These are phyloP conservation scores for Acestrorhynchus altus DNA, from an alignment of 2,797 vertebrate genomes.

Conservation along the genomic window DNA sequence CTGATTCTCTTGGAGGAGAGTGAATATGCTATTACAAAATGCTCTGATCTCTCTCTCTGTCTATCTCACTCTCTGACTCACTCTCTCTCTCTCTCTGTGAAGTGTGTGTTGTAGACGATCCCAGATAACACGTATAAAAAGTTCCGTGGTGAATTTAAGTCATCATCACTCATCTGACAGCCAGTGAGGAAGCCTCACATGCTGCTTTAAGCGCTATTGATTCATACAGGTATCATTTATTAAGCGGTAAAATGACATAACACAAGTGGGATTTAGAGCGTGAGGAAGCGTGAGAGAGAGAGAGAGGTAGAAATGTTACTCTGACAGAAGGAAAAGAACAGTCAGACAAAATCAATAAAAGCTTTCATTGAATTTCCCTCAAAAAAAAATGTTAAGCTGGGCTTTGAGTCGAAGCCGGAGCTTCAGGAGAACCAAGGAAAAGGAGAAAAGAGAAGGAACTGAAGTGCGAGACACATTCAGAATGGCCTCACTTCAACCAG, in stretches of 20 bases:
- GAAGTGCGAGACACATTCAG: slow-evolving; percentile 30
- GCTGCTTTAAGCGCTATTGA: background rate
- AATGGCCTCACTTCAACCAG: no score
- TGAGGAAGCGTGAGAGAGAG: no score
- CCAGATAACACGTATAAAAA: no score
- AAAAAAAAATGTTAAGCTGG: slow-evolving; percentile 35
- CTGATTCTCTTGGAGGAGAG: slow-evolving; percentile 20
- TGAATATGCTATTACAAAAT: slow-evolving; percentile 25
- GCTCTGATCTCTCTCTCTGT: background rate
- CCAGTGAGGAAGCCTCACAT: no score
- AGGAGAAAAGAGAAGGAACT: background rate
- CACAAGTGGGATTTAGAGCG: slow-evolving; percentile 70
- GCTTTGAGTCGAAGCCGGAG: slow-evolving; percentile 35
- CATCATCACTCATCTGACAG: no score
- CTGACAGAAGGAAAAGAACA: background rate
- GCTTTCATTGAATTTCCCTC: slow-evolving; percentile 39
- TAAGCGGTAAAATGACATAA: slow-evolving; percentile 74
- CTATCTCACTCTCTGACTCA: background rate
- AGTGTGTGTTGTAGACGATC: no score
- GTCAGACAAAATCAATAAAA: slow-evolving; percentile 42
- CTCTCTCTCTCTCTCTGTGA: no score
- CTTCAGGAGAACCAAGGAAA: background rate
- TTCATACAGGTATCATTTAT: slow-evolving; percentile 57
- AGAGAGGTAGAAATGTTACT: background rate
- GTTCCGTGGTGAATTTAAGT: no score